Evolutionary conservation across 2,797 vertebrate genomes (phyloP), one percentile per base, ranked within the genome.

Genomic region (Cuculus canorus): DNA sequence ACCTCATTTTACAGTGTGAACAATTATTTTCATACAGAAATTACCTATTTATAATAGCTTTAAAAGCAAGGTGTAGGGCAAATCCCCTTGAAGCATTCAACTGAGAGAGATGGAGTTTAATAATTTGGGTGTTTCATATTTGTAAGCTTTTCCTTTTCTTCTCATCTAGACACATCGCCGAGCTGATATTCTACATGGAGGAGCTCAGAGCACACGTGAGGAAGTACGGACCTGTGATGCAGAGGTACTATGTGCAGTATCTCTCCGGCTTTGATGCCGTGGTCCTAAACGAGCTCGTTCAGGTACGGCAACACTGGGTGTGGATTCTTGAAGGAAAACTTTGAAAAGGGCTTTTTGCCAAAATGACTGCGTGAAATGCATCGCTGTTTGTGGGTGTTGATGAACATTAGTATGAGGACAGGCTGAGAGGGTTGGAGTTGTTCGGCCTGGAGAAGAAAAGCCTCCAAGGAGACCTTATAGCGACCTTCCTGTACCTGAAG

Each of bases 141-240:
- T 65, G 24, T 86, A 65, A 93, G n/a, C 23, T 70, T 88, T 83
- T 41, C 35, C 23, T 60, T 86, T 57, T 93, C 37, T 65, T 83
- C 33, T 80, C 78, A 32, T 35, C 76, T 81, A 99, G 99, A 96
- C 99, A 99, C 97, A 98, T 99, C 97, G 99, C 99, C 10, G 99
- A 99, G 96, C 94, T 99, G 88, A 99, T 99, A 96, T 99, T 99
- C 98, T 99, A 99, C 97, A 99, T 99, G 99, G 99, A 99, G 97
- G 99, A 99, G 95, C 98, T 99, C 53, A 96, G 99, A 96, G 99
- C 99, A 72, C 99, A 99, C 0, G 99, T 99, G 77, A 97, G 99
- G 57, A 99, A 99, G 94, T 99, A 99, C 0, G 99, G 99, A 2
- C 99, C 99, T 0, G 99, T 99, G 95, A 99, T 99, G 99, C 99